Evolutionary conservation across 2,113 vertebrate genomes (phyloP), one percentile per base, ranked within the genome.

Genomic region (Uria aalge): DNA sequence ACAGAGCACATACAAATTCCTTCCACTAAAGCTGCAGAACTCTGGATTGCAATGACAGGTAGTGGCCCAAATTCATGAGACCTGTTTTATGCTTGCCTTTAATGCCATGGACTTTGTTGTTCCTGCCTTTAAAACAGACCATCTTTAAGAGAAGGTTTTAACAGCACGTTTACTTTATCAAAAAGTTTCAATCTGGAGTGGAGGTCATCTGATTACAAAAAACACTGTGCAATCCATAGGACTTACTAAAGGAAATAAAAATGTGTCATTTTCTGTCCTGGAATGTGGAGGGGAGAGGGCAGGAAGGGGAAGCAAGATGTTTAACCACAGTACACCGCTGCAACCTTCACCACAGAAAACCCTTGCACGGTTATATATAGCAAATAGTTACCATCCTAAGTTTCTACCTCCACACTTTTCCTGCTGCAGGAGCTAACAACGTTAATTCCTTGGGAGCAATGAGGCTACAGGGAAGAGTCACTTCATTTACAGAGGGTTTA

Each of bases 281-380:
- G n/a, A 32, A 83, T 38, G n/a, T 24, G n/a, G 47, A 77, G 11
- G 38, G 67, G 55, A 87, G 26, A 92, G 56, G 57, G 29, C 74
- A 96, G 56, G 77, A 93, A 95, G 21, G 22, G 77, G 62, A 93
- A 90, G 30, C 15, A 92, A 92, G 67, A 90, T 32, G 66, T 79
- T 36, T 69, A 68, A 85, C 62, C 62, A 45, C 78, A 88, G 66
- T 9, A 90, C 12, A 16, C 32, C 78, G 62, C 77, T 50, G 56
- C 20, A 71, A 79, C 63, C 78, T 88, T 82, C 71, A 60, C 71
- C 78, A 75, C 32, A 63, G 62, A 92, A 92, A 73, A 90, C 26
- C 36, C 38, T 20, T 22, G 8, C 2, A 0, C 20, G 19, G 71
- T 30, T 88, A 78, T 76, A 90, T 66, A 69, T 0, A 88, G 74